These are phyloP conservation scores for Elephantulus edwardii DNA, from an alignment of 2,113 vertebrate species.

Conservation along the genomic window DNA sequence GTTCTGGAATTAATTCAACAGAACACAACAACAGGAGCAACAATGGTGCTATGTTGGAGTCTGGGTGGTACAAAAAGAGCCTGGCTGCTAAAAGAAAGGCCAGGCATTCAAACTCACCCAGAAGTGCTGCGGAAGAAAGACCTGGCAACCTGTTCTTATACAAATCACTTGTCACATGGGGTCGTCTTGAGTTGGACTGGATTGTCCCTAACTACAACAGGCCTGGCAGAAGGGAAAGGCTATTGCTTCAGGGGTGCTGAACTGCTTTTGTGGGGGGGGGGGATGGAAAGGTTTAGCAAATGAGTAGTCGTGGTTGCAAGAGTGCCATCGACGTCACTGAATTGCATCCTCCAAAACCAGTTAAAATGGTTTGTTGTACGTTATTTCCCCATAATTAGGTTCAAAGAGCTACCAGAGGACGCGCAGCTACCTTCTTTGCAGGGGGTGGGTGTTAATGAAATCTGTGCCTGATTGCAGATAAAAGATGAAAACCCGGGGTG, in stretches of 20 bases:
- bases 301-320: not conserved
- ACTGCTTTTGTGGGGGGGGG: not conserved
- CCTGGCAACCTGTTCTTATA: too few species aligned
- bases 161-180: too few species aligned
- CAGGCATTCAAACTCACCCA: too few species aligned
- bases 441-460: not conserved
- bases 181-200: too few species aligned
- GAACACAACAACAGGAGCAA: too few species aligned
- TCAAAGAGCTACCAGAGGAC: not conserved
- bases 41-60: too few species aligned
- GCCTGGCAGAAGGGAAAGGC: too few species aligned
- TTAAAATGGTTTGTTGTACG: not conserved
- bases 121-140: too few species aligned
- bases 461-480: not conserved
- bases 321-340: not conserved
- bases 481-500: not conserved
- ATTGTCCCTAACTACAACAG: too few species aligned
- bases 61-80: too few species aligned
- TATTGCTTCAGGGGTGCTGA: not conserved
- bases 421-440: not conserved
- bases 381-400: not conserved
- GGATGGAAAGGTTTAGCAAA: not conserved
- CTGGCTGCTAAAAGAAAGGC: too few species aligned
- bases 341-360: not conserved
- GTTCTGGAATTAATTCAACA: too few species aligned